Conservation (phyloP, 2,797 vertebrate genomes). For the Xyrichtys novacula region DNA sequence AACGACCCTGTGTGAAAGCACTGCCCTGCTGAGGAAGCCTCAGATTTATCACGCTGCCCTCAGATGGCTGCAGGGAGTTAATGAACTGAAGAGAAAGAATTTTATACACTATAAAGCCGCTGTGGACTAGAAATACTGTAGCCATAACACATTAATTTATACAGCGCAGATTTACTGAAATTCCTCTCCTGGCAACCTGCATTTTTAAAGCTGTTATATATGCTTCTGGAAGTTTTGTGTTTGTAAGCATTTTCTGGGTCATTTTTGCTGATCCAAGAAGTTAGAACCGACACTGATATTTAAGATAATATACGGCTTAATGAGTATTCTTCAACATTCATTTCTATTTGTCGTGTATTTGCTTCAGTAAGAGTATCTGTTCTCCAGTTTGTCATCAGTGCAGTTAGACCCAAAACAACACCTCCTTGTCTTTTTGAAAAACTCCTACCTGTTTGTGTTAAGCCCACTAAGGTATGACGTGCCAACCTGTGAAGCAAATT, state of each 20-base stretch:
- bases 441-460: neutral
- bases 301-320: neutral
- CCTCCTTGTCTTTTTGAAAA: too few species aligned
- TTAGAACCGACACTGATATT: neutral
- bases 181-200: neutral
- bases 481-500: neutral
- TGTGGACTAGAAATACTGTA: constrained; percentile 22
- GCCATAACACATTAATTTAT: constrained; percentile 17
- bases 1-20: constrained; percentile 25
- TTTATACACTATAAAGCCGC: constrained; percentile 24
- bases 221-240: neutral
- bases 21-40: constrained; percentile 20
- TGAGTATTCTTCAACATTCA: too few species aligned
- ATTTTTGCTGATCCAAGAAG: neutral
- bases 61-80: constrained; percentile 47
- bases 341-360: too few species aligned
- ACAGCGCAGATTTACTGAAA: constrained; percentile 4
- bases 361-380: too few species aligned
- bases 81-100: constrained; percentile 15
- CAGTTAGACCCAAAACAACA: neutral
- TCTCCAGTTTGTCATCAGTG: neutral
- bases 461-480: neutral
- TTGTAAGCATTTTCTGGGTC: neutral
- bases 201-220: constrained; percentile 17
- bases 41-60: constrained; percentile 55